These are phyloP conservation scores for Tipula lateralis DNA, from an alignment of 2,888 invertebrate species.

Conservation along the genomic window DNA sequence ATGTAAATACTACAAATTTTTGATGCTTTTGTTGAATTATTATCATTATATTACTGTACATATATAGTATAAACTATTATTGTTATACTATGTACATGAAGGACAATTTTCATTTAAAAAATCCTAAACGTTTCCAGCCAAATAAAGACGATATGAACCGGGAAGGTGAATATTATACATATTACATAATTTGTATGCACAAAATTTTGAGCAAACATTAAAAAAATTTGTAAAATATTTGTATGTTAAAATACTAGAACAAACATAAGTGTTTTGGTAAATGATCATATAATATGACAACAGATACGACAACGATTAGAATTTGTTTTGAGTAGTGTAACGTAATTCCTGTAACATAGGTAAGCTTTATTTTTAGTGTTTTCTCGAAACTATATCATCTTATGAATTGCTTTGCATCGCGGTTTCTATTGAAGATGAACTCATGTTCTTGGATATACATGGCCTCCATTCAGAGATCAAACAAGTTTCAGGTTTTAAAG, in stretches of 20 bases:
- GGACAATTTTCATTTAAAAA: background rate
- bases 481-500: too few relatives aligned
- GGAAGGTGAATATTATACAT: background rate
- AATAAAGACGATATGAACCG: background rate
- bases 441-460: too few relatives aligned
- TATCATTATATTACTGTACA: background rate
- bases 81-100: background rate
- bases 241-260: background rate
- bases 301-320: background rate
- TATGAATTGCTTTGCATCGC: too few relatives aligned
- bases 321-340: background rate
- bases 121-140: background rate
- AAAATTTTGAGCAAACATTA: background rate
- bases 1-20: conserved; percentile 19
- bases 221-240: background rate
- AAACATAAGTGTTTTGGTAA: background rate
- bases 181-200: background rate
- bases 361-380: too few relatives aligned
- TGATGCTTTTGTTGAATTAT: conserved; percentile 11
- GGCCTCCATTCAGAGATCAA: too few relatives aligned
- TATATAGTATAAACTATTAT: too few relatives aligned
- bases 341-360: too few relatives aligned
- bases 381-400: too few relatives aligned
- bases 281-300: background rate
- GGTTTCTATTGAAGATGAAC: too few relatives aligned